phyloP scores from a whole-genome alignment of 2,888 invertebrate species.

The Chromoteleia sp. region DNA sequence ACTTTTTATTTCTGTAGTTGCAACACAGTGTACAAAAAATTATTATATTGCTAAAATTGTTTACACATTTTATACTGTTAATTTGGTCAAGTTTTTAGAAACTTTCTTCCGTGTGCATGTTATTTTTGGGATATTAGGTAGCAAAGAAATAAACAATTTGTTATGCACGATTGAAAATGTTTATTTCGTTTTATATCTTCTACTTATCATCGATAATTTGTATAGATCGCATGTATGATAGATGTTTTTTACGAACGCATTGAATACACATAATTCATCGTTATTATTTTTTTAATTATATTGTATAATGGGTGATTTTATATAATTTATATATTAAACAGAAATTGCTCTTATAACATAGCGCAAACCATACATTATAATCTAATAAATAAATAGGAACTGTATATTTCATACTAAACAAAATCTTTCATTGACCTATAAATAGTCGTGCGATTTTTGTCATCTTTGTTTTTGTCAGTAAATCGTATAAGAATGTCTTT shows the following conservation, averaged over 20 bases:
- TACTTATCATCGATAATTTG: slow-evolving; percentile 32
- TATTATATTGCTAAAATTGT: no score
- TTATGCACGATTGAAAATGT: slow-evolving; percentile 43
- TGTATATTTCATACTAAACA: slow-evolving; percentile 3
- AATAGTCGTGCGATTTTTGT: no score
- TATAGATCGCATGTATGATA: slow-evolving; percentile 26
- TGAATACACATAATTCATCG: slow-evolving; percentile 27
- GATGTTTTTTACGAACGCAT: slow-evolving; percentile 10
- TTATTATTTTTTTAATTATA: slow-evolving; percentile 5
- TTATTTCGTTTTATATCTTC: slow-evolving; percentile 39
- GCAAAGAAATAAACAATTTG: background rate
- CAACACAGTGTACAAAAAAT: no score
- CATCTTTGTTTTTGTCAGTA: no score
- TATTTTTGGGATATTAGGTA: no score
- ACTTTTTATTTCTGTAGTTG: no score
- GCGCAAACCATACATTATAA: slow-evolving; percentile 3
- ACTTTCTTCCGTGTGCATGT: no score
- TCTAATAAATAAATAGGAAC: slow-evolving; percentile 39
- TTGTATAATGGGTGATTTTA: no score
- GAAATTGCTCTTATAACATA: slow-evolving; percentile 2
- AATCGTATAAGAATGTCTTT: no score
- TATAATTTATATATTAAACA: slow-evolving; percentile 9
- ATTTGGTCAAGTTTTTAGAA: no score
- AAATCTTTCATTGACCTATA: background rate
- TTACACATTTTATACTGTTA: no score